Percentiles rank a stretch among this genome's conserved stretches.
phyloP scores from a whole-genome alignment of 2,888 invertebrate genomes.

The Pachycephus smyrnensis region DNA sequence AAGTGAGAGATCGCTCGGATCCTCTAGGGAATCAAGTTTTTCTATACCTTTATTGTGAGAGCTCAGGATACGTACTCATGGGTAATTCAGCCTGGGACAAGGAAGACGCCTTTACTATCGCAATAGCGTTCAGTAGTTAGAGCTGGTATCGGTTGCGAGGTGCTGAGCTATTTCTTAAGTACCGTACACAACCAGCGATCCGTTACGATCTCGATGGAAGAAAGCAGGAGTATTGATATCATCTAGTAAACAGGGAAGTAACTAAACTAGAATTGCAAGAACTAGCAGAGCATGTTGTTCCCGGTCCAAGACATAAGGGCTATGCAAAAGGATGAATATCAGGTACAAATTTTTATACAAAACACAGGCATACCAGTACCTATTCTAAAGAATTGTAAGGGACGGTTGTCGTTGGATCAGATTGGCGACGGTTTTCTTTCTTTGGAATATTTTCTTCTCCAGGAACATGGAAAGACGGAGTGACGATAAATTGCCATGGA shows the following conservation, averaged over 20 bases:
- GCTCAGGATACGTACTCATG: neutral
- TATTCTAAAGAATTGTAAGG: neutral
- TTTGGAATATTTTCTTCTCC: neutral
- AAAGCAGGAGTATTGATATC: neutral
- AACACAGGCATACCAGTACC: neutral
- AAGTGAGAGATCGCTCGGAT: neutral
- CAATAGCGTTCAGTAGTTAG: neutral
- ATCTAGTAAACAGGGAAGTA: neutral
- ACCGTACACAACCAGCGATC: neutral
- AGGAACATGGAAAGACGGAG: neutral
- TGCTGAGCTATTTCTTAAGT: neutral
- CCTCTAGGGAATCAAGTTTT: neutral
- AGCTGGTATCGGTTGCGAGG: neutral
- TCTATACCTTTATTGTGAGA: neutral
- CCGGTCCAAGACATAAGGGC: neutral
- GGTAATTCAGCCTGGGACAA: neutral
- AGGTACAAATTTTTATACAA: neutral
- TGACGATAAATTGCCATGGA: slow-evolving; percentile 41
- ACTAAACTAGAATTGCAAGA: neutral
- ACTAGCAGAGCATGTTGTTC: neutral
- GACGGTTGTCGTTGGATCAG: neutral
- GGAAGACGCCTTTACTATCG: neutral
- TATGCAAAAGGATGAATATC: neutral
- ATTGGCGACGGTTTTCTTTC: neutral
- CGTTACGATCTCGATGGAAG: neutral